phyloP scores from a whole-genome alignment of 2,888 invertebrate species.

The Mythimna lalbum region DNA sequence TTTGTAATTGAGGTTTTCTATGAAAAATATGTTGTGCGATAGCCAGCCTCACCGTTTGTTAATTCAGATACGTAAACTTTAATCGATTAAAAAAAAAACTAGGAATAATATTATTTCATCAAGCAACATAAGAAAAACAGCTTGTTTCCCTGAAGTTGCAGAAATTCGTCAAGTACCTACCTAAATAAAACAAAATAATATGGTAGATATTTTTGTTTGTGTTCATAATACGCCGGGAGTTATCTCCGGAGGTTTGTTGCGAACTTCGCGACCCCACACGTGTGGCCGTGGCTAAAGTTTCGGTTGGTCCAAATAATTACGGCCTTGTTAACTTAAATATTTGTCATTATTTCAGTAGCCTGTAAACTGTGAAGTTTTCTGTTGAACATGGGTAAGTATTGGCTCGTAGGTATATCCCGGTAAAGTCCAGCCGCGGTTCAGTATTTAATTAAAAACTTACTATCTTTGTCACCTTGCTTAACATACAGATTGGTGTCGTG shows the following conservation, averaged over 20 bases:
- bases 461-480: not conserved
- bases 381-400: not conserved
- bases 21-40: not conserved
- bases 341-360: slow-evolving; percentile 6
- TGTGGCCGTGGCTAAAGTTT: not conserved
- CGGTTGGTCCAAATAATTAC: not conserved
- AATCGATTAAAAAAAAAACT: not conserved
- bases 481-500: not conserved
- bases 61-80: slow-evolving; percentile 7
- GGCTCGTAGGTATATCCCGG: not conserved
- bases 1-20: not conserved
- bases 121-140: slow-evolving; percentile 25
- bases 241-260: slow-evolving; percentile 21
- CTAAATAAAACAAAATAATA: slow-evolving; percentile 31
- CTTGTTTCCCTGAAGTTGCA: not conserved
- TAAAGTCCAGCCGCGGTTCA: not conserved
- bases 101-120: slow-evolving; percentile 15
- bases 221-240: slow-evolving; percentile 18
- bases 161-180: slow-evolving; percentile 33
- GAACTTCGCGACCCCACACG: slow-evolving; percentile 12
- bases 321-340: slow-evolving; percentile 19
- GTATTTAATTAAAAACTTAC: not conserved
- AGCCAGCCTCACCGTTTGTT: not conserved
- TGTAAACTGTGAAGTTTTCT: not conserved
- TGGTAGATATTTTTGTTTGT: slow-evolving; percentile 28